Evolutionary conservation across 2,113 vertebrate genomes (phyloP).

Genomic region (Zapus hudsonius): DNA sequence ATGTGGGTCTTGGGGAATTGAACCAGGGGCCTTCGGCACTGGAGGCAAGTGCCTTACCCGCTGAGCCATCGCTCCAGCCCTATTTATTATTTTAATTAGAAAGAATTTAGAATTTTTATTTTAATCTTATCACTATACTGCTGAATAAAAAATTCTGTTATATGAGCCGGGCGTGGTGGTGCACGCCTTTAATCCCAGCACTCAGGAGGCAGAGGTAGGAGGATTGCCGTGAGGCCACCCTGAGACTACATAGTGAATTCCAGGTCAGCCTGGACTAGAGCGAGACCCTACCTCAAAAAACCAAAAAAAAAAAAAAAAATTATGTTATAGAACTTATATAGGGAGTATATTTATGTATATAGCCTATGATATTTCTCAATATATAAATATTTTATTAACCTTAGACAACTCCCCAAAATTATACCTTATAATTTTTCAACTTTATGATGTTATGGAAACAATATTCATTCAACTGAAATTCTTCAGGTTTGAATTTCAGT

Average conservation of each 20-base stretch:
- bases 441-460: not conserved
- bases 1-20: too few species aligned
- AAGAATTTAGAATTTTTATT: slow-evolving; percentile 35
- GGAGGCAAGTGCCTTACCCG: too few species aligned
- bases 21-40: too few species aligned
- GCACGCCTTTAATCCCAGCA: too few species aligned
- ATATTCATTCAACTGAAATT: not conserved
- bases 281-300: too few species aligned
- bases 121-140: slow-evolving; percentile 15
- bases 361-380: not conserved
- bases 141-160: not conserved
- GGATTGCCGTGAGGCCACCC: too few species aligned
- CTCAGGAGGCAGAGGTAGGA: too few species aligned
- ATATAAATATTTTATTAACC: slow-evolving; percentile 27
- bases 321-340: not conserved
- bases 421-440: not conserved
- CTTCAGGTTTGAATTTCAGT: not conserved
- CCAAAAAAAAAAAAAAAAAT: too few species aligned
- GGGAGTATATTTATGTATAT: not conserved
- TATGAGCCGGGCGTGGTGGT: too few species aligned
- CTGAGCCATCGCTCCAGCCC: too few species aligned
- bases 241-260: too few species aligned
- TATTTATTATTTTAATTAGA: slow-evolving; percentile 43
- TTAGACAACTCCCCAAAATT: not conserved
- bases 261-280: too few species aligned